Evolutionary conservation across 2,797 vertebrate genomes (phyloP), one percentile per base, ranked within the genome.

Genomic region (Brachyalestes nurse): DNA sequence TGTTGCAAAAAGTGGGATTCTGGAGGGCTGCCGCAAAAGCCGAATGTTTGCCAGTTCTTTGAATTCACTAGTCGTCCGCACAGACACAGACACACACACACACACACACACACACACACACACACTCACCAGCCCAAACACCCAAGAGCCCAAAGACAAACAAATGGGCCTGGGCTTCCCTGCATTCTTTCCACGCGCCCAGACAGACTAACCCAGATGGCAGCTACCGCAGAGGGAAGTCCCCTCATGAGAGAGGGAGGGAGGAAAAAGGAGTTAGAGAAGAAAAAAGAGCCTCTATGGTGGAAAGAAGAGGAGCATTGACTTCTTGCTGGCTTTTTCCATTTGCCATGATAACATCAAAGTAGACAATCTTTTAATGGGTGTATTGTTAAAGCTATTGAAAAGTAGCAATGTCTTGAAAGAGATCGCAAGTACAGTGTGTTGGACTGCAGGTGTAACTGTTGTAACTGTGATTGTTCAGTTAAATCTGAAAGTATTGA

Each of bases 91-190:
- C 75, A 76, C 42, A 45, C 42, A 45, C 42, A 45, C 42, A 45
- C 42, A 45, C 42, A 45, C 42, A 45, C 42, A 45, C 42, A 45
- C 42, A 45, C 42, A 45, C 42, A 45, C 42, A 51, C 21, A 25
- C 42, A 23, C 42, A n/a, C 25, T 45, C 16, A 13, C 60, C 14
- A 17, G 2, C 38, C 42, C 34, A 77, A 72, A 38, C 28, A 79
- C 45, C 55, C 62, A 4, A 8, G 28, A 62, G 61, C n/a, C 38
- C 65, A 8, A 70, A 77, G 62, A 71, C 47, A 78, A 28, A 84
- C 79, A 72, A 81, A 82, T 74, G 82, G 38, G 75, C 45, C 28
- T 78, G 64, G 79, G 75, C 57, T 78, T 81, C 58, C 47, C 65
- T 84, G 49, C 75, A 45, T 62, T 78, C 57, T 71, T 79, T 71